Base-by-base conservation (phyloP, 2,113 vertebrate genomes). In the Rhea pennata region DNA sequence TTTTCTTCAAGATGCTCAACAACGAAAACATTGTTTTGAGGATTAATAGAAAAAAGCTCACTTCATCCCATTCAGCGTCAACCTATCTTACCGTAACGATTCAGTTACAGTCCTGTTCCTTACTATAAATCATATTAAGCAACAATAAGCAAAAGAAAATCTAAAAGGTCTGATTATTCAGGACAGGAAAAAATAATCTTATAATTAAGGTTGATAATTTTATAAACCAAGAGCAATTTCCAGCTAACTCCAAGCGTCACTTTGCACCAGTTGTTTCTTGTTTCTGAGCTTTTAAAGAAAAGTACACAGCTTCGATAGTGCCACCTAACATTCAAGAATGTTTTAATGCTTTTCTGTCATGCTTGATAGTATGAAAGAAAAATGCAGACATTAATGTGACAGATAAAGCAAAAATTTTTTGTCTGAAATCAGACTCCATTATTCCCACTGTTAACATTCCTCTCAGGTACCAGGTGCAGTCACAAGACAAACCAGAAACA, bases 361-460 rank as follows among this genome's bases (percentile, higher is more conserved):
- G 10, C 13, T 12, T n/a, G 26, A 23, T 0, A 59, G 44, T 87
- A 87, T 0, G 1, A 85, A 85, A 50, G 33, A 13, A 12, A 86
- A 62, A 39, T 2, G 1, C 2, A 2, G 2, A 39, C 0, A 2
- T 50, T 54, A 72, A 12, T 15, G 2, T 4, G 65, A 56, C 6
- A 4, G 36, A 59, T 39, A 21, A 81, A 26, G 29, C 54, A 89
- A 85, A 88, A 46, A 2, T 24, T 48, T 36, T 12, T 31, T n/a
- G 61, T 48, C 70, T 91, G 66, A 76, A 74, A 67, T 14, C 50
- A 85, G 54, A 79, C 20, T 83, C 40, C 21, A 87, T 4, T 27
- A 10, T 14, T 36, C 27, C 21, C 54, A 36, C 61, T 73, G 58
- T 17, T 53, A 31, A 54, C 17, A 54, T 23, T 87, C 44, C 62